These are phyloP conservation scores for Lutraria lutraria DNA, from an alignment of 2,888 invertebrate species.

Conservation along the genomic window DNA sequence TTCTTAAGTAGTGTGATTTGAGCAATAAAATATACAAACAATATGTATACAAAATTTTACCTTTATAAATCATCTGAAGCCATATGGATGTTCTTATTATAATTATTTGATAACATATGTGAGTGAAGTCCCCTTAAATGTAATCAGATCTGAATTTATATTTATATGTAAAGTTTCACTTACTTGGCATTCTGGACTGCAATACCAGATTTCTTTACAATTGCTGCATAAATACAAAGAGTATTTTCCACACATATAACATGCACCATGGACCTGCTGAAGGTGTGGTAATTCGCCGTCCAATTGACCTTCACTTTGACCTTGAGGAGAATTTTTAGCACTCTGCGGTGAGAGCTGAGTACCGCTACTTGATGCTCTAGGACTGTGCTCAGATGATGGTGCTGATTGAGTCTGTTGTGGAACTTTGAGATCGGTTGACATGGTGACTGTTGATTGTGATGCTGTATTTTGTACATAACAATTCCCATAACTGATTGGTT, in stretches of 20 bases:
- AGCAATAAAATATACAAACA: no score
- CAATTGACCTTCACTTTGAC: background rate
- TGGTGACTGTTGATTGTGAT: constrained; percentile 21
- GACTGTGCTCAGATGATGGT: background rate
- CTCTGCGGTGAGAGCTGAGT: background rate
- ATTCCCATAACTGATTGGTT: background rate
- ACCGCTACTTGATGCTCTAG: background rate
- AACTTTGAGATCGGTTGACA: constrained; percentile 1
- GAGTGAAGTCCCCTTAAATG: no score
- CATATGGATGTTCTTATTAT: no score
- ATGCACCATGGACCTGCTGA: constrained; percentile 74
- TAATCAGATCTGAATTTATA: no score
- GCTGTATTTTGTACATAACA: background rate
- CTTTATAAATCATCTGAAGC: no score
- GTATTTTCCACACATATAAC: constrained; percentile 77
- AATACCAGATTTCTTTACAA: constrained; percentile 91
- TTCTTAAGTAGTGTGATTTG: no score
- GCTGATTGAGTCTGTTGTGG: background rate
- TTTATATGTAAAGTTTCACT: constrained; percentile 63
- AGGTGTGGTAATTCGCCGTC: constrained; percentile 57
- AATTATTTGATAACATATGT: no score
- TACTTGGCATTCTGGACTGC: constrained; percentile 97
- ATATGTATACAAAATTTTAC: no score
- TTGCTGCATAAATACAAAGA: constrained; percentile 80
- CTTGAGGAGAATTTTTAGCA: constrained; percentile 1